phyloP scores from a whole-genome alignment of 2,888 invertebrate genomes.

The Epistrophella euchroma region DNA sequence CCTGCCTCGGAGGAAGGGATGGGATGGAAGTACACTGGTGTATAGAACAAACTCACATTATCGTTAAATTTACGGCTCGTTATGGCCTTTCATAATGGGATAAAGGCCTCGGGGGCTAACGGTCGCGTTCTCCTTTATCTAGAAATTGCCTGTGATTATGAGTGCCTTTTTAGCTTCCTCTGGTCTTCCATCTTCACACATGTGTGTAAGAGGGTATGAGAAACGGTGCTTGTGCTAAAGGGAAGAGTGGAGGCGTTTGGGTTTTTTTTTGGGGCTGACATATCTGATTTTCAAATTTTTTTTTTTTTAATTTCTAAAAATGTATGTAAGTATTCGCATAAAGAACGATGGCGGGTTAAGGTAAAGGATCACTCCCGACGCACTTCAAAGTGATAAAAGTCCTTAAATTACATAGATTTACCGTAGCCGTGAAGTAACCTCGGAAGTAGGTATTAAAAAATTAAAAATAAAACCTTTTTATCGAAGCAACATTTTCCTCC shows the following conservation, averaged over 20 bases:
- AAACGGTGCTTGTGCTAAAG: background rate
- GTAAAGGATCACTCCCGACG: background rate
- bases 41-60: constrained; percentile 70
- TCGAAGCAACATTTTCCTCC: constrained; percentile 19
- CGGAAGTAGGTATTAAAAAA: constrained; percentile 40
- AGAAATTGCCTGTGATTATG: constrained; percentile 72
- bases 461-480: constrained; percentile 4
- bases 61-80: constrained; percentile 75
- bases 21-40: too few relatives aligned
- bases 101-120: constrained; percentile 70
- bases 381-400: constrained; percentile 58
- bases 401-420: constrained; percentile 59
- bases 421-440: constrained; percentile 39
- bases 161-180: constrained; percentile 47
- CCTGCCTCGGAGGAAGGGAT: constrained; percentile 17
- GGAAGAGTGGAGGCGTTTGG: background rate
- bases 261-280: constrained; percentile 7
- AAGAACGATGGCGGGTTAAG: background rate
- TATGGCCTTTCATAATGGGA: constrained; percentile 74
- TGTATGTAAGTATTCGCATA: constrained; percentile 1
- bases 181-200: constrained; percentile 22
- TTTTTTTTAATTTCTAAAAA: constrained; percentile 19
- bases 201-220: background rate
- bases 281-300: constrained; percentile 44
- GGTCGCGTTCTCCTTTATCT: constrained; percentile 72